These are phyloP conservation scores for Oplegnathus fasciatus DNA, from an alignment of 2,113 vertebrate genomes.

Conservation along the genomic window DNA sequence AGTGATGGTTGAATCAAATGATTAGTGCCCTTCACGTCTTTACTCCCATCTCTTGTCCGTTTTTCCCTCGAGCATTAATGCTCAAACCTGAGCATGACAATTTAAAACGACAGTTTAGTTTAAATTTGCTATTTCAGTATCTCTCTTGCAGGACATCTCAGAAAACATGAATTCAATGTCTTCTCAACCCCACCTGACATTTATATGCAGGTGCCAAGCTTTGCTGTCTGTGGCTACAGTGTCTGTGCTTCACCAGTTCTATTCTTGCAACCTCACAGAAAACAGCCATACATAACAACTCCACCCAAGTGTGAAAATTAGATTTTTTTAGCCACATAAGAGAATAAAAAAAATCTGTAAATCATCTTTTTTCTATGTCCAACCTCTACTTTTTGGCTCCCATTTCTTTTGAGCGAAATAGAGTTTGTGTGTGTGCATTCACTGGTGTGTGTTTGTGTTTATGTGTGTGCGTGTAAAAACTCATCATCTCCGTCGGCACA, in stretches of 20 bases:
- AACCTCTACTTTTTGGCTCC: conserved; percentile 4
- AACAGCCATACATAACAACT: background rate
- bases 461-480: conserved; percentile 24
- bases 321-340: conserved; percentile 13
- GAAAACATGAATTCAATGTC: background rate
- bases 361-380: background rate
- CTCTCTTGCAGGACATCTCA: background rate
- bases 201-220: background rate
- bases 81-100: background rate
- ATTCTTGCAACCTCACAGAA: conserved; percentile 1
- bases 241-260: background rate
- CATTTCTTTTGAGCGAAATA: background rate
- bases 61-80: conserved; percentile 15
- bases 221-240: background rate
- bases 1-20: conserved; percentile 32
- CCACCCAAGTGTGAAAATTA: background rate
- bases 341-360: background rate
- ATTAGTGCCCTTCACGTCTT: conserved; percentile 5
- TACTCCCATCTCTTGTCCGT: background rate
- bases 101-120: conserved; percentile 18
- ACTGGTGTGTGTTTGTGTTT: conserved; percentile 22
- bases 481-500: conserved; percentile 63
- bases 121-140: background rate
- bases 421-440: background rate
- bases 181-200: conserved; percentile 25